Conservation (phyloP, 2,113 vertebrate species). For the Salvelinus alpinus region DNA sequence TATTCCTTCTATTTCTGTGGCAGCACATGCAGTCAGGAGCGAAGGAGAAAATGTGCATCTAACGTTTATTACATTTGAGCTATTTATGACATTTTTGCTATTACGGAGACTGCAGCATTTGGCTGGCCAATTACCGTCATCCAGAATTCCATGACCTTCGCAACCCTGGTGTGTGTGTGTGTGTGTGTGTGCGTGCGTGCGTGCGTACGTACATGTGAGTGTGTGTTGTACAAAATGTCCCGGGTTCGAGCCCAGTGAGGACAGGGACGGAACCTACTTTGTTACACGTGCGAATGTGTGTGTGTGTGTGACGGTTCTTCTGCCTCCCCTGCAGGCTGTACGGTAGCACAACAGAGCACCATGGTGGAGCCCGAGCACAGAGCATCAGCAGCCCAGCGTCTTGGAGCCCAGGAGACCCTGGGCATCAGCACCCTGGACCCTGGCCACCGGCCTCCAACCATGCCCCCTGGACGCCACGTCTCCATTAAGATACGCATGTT, state of each 20-base stretch:
- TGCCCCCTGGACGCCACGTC: conserved; percentile 86
- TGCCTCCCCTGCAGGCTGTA: conserved; percentile 48
- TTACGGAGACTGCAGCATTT: too few species aligned
- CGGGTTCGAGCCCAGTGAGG: too few species aligned
- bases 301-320: conserved; percentile 18
- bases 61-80: too few species aligned
- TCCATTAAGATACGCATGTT: conserved; percentile 93
- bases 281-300: conserved; percentile 6
- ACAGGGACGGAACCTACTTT: too few species aligned
- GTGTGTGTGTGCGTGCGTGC: not conserved
- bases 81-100: too few species aligned
- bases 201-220: not conserved
- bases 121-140: too few species aligned
- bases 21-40: too few species aligned
- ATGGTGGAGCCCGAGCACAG: conserved; percentile 91
- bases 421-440: conserved; percentile 97
- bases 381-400: conserved; percentile 83
- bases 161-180: not conserved
- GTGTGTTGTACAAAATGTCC: too few species aligned
- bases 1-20: too few species aligned
- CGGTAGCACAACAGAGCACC: conserved; percentile 59
- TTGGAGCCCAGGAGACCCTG: conserved; percentile 89
- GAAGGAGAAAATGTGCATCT: too few species aligned
- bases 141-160: too few species aligned
- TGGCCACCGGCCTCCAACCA: conserved; percentile 84